Percentiles rank a stretch among this genome's conserved stretches.
Conservation (phyloP, 2,797 vertebrate species). For the Cephalopachus bancanus region DNA sequence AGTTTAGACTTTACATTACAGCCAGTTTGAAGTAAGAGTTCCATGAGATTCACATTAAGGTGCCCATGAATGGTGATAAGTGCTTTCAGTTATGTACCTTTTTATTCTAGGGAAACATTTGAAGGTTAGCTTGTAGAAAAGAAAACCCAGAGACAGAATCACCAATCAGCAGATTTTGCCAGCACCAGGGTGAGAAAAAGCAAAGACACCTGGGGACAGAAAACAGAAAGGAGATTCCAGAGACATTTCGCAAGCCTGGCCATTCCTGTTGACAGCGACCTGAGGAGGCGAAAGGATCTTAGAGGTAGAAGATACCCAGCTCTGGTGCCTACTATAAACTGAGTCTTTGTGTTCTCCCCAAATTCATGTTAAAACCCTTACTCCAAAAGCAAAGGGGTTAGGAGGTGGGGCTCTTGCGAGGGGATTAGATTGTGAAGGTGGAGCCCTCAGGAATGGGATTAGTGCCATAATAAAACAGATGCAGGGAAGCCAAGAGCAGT, state of each 20-base stretch:
- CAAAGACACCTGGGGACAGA: background rate
- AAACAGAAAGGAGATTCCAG: slow-evolving; percentile 4
- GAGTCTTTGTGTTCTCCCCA: background rate
- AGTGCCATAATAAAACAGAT: too few species aligned
- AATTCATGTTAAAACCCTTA: background rate
- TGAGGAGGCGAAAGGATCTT: background rate
- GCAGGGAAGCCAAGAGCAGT: too few species aligned
- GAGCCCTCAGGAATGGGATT: background rate
- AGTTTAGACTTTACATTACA: background rate
- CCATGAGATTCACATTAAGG: slow-evolving; percentile 8
- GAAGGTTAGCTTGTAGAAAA: slow-evolving; percentile 21
- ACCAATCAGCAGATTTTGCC: background rate
- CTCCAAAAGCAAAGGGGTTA: background rate
- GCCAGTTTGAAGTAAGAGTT: slow-evolving; percentile 46
- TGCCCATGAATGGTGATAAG: background rate
- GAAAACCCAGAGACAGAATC: background rate
- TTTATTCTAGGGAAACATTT: background rate
- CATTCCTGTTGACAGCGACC: background rate
- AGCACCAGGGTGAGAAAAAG: background rate
- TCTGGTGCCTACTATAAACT: background rate
- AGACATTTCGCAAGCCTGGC: slow-evolving; percentile 19
- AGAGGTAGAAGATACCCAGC: background rate
- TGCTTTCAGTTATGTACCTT: background rate
- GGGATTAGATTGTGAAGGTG: background rate
- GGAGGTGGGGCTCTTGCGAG: background rate